Percentiles rank a stretch among this genome's conserved stretches.
Conservation (phyloP, 2,113 vertebrate genomes). For the Octodon degus region DNA sequence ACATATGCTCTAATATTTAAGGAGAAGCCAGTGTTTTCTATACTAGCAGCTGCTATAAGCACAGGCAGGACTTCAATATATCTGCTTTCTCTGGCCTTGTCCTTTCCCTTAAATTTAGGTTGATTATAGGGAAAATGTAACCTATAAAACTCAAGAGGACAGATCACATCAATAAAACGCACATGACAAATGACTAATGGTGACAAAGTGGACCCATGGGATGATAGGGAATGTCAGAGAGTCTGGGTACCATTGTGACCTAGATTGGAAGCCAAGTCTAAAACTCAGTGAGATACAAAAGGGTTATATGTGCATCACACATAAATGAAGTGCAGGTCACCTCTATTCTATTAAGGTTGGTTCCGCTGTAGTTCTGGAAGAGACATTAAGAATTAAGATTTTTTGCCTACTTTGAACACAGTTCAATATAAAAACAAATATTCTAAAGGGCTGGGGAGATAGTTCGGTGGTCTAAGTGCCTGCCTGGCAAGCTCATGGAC, state of each 20-base stretch:
- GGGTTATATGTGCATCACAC: background rate
- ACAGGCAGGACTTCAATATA: background rate
- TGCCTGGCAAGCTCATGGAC: no score
- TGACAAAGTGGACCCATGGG: slow-evolving; percentile 38
- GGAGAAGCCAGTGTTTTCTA: slow-evolving; percentile 35
- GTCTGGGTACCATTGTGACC: background rate
- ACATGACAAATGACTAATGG: slow-evolving; percentile 61
- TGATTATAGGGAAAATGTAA: slow-evolving; percentile 63
- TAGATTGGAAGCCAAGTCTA: slow-evolving; percentile 46
- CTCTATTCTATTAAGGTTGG: background rate
- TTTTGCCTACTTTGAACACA: background rate
- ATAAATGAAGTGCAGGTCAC: background rate
- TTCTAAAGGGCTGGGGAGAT: background rate
- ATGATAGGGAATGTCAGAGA: background rate
- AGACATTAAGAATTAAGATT: slow-evolving; percentile 9
- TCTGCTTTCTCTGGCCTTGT: slow-evolving; percentile 37
- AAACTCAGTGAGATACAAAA: background rate
- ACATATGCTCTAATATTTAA: slow-evolving; percentile 16
- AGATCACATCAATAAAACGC: slow-evolving; percentile 40
- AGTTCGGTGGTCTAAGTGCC: no score
- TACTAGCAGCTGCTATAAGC: slow-evolving; percentile 1
- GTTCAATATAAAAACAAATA: slow-evolving; percentile 38
- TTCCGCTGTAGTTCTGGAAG: slow-evolving; percentile 13
- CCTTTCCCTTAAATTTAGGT: slow-evolving; percentile 68
- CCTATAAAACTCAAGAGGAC: slow-evolving; percentile 46